Percentiles rank a stretch among this genome's conserved stretches.
Conservation (phyloP, 2,797 vertebrate species). For the Coranthus polyacanthus region DNA sequence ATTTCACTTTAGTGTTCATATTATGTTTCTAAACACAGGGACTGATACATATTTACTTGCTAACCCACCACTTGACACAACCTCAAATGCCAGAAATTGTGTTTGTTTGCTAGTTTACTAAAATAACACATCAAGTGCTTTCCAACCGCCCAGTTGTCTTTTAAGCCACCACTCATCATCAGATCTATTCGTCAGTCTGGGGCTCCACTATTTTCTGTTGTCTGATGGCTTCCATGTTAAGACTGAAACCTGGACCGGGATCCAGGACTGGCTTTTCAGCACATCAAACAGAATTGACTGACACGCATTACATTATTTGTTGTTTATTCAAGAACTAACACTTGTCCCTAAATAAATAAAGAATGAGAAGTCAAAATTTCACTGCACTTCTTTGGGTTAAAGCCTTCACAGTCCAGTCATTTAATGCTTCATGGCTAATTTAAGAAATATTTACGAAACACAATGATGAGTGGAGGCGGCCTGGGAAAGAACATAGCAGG, state of each 20-base stretch:
- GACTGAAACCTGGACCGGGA: slow-evolving; percentile 25
- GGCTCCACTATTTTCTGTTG: neutral
- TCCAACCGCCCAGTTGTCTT: neutral
- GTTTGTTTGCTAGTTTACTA: slow-evolving; percentile 10
- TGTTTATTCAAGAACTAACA: slow-evolving; percentile 26
- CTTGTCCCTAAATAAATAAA: slow-evolving; percentile 31
- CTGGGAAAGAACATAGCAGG: neutral
- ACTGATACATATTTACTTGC: neutral
- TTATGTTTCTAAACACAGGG: neutral
- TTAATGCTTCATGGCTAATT: slow-evolving; percentile 4
- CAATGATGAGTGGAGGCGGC: slow-evolving; percentile 9
- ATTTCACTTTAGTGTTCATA: neutral
- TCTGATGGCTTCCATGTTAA: slow-evolving; percentile 23
- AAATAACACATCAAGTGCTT: no score
- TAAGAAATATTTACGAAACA: slow-evolving; percentile 4
- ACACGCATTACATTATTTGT: neutral
- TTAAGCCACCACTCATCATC: neutral
- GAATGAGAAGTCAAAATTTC: slow-evolving; percentile 5
- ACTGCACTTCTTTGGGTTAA: slow-evolving; percentile 33
- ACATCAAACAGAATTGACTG: neutral
- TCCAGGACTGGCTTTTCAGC: neutral
- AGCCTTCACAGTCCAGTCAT: slow-evolving; percentile 25
- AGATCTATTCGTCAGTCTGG: neutral
- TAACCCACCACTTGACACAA: neutral
- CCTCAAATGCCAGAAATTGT: neutral